Conservation (phyloP, 2,797 vertebrate genomes). For the Zalophus californianus region DNA sequence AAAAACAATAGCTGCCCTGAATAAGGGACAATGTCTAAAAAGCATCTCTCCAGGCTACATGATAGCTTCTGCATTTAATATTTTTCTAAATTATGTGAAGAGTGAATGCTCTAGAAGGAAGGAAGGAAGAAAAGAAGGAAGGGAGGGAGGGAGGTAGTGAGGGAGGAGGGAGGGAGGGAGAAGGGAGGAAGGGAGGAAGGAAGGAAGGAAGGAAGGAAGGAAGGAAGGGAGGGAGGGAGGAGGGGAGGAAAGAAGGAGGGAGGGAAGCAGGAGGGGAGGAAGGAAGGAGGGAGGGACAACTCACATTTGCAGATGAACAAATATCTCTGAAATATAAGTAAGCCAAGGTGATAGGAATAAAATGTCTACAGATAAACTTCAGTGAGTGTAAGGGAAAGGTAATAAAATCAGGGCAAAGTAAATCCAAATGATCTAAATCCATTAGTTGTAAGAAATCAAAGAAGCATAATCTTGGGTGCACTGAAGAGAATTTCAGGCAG, state of each 20-base stretch:
- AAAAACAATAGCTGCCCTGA: neutral
- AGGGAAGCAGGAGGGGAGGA: neutral
- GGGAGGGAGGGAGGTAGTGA: too few species aligned
- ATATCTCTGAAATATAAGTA: neutral
- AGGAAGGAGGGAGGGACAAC: too few species aligned
- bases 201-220: rapidly evolving
- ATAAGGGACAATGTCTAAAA: neutral
- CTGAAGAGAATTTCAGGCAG: neutral
- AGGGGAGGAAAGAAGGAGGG: too few species aligned
- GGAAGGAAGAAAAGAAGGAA: neutral
- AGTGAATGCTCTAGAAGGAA: neutral
- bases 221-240: too few species aligned
- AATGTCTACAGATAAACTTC: neutral
- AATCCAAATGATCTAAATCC: neutral
- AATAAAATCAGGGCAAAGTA: neutral
- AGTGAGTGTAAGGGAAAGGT: neutral
- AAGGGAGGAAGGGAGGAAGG: too few species aligned
- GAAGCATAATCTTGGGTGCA: neutral
- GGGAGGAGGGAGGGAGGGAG: neutral
- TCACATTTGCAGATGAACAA: neutral
- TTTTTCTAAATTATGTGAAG: constrained; percentile 21
- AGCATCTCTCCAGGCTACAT: neutral
- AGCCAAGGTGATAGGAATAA: neutral
- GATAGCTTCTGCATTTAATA: neutral
- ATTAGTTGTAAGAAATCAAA: neutral